Evolutionary conservation across 92 coral and sea anemone species (phyloP).

Genomic region (Phenganax subtilis): DNA sequence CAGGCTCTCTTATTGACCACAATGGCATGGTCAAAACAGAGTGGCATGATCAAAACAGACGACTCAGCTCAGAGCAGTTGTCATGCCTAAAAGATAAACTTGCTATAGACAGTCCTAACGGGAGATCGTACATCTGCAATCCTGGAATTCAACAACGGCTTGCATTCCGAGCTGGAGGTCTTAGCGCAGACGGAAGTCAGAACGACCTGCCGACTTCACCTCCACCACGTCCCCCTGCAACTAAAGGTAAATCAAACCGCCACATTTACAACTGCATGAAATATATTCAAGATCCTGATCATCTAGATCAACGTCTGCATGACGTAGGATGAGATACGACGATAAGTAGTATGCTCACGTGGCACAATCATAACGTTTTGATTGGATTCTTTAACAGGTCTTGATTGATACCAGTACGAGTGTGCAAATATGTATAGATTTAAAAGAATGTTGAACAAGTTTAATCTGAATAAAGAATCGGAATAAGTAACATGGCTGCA

Average conservation of each 20-base stretch:
- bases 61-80: constrained; percentile 1
- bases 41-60: not conserved
- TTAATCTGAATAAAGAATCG: no score
- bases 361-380: no score
- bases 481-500: no score
- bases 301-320: not conserved
- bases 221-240: constrained; percentile 15
- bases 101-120: constrained; percentile 16
- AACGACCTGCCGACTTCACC: constrained; percentile 6
- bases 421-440: no score
- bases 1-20: not conserved
- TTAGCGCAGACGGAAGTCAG: not conserved
- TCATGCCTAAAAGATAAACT: constrained; percentile 30
- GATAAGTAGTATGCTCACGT: no score
- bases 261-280: not conserved
- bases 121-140: constrained; percentile 34
- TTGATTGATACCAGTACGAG: no score
- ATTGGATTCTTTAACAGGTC: no score
- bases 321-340: no score
- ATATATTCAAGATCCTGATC: not conserved
- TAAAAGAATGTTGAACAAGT: no score
- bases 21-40: not conserved
- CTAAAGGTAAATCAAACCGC: constrained; percentile 6
- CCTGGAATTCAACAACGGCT: constrained; percentile 28
- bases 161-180: constrained; percentile 3